Evolutionary conservation across 2,113 vertebrate species (phyloP), one percentile per base, ranked within the genome.

Genomic region (Pteropus alecto): DNA sequence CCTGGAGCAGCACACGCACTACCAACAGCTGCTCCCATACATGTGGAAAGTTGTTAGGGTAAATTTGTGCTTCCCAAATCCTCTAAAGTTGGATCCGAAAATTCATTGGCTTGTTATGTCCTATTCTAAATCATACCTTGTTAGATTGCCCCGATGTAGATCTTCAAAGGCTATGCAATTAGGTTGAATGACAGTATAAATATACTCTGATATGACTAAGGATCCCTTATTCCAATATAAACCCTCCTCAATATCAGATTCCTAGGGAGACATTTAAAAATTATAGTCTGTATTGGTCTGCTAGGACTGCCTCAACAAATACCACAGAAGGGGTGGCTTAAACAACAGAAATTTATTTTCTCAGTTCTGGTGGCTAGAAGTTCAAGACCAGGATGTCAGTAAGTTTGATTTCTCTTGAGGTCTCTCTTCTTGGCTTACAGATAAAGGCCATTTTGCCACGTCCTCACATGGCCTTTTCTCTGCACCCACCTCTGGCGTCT

Each of bases 1-100:
- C 15, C 33, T 24, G 5, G 41, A 0, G 22, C 18, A 43, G 18
- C 9, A 56, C 1, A 6, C 0, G 12, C 3, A 51, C 7, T 5
- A n/a, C 13, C 30, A 19, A 51, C 33, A 33, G 21, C 19, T 71
- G 33, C 10, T 19, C 24, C 2, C 12, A 0, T 28, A 56, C 38
- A 41, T 48, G 19, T 78, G 15, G 56, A 84, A n/a, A 30, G 84
- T 12, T 33, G 3, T 76, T 6, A 56, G 5, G 14, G 18, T 30
- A 41, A 38, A 41, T 90, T 1, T 43, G 7, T 35, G 19, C 3
- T 46, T 1, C 7, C 10, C 3, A 24, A 77, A n/a, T 24, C 7
- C 14, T 70, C 26, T 85, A 63, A n/a, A 65, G 21, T 51, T 56
- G 71, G 46, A 26, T 61, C 7, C 73, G 19, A 46, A 93, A 81